Conservation (phyloP, 2,797 vertebrate species). For the Emydoidea blandingii region DNA sequence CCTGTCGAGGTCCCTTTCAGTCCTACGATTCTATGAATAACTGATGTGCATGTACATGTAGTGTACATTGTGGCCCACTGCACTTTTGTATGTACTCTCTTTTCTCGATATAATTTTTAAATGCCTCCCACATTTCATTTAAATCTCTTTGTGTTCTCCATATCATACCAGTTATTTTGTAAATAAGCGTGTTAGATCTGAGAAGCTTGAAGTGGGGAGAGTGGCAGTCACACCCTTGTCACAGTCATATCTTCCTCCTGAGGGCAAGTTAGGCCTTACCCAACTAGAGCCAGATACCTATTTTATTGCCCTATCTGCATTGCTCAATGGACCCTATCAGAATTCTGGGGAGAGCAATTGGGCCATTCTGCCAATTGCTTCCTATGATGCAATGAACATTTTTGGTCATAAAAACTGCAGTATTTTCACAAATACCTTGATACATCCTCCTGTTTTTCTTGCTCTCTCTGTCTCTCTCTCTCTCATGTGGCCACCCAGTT, state of each 20-base stretch:
- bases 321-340: constrained; percentile 8
- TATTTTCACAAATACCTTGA: constrained; percentile 43
- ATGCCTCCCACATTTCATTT: neutral
- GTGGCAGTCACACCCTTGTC: neutral
- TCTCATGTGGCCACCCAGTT: neutral
- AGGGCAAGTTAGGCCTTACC: neutral
- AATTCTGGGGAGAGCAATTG: neutral
- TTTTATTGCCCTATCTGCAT: rapidly evolving
- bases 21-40: too few species aligned
- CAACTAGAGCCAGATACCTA: neutral
- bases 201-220: neutral
- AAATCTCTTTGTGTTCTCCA: neutral
- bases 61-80: neutral
- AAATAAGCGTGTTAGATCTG: neutral
- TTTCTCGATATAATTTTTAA: neutral
- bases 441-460: neutral
- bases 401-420: neutral
- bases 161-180: neutral
- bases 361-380: neutral
- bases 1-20: too few species aligned
- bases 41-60: neutral
- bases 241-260: neutral
- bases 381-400: neutral
- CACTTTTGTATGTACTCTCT: neutral
- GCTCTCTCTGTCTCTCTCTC: neutral